Percentiles rank a stretch among this genome's conserved stretches.
phyloP scores from a whole-genome alignment of 1,140 invertebrate species.

The Dolichoris vasculosae region DNA sequence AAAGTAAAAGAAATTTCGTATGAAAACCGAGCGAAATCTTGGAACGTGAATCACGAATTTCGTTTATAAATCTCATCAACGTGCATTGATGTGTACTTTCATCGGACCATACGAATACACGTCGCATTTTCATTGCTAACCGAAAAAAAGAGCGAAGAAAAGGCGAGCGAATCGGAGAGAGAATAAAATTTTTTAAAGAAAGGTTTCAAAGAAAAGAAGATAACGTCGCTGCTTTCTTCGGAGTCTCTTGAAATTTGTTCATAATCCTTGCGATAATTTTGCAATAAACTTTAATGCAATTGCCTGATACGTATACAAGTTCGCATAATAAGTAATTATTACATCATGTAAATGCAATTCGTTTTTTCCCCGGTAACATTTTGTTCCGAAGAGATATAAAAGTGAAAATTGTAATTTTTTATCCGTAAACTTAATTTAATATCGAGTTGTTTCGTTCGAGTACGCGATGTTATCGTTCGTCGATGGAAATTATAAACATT shows the following conservation, averaged over 20 bases:
- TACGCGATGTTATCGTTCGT: not conserved
- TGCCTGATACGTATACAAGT: not conserved
- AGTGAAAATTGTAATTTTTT: not conserved
- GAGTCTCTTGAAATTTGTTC: too few species aligned
- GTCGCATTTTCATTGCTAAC: not conserved
- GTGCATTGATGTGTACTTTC: constrained; percentile 16
- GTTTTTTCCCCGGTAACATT: too few species aligned
- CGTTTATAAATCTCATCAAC: constrained; percentile 41
- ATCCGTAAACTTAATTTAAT: not conserved
- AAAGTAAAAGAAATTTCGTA: constrained; percentile 1
- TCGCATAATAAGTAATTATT: not conserved
- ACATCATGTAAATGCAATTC: not conserved
- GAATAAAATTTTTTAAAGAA: too few species aligned
- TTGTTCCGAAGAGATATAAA: not conserved
- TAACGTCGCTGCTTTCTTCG: too few species aligned
- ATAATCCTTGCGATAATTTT: not conserved
- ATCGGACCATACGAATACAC: not conserved
- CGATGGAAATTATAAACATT: too few species aligned
- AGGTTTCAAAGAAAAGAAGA: too few species aligned
- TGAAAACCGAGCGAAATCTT: not conserved
- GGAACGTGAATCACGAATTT: constrained; percentile 28
- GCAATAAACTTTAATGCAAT: not conserved
- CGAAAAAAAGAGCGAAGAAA: not conserved
- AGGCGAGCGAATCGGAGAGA: too few species aligned
- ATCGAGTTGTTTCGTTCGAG: not conserved